phyloP scores from a whole-genome alignment of 2,888 invertebrate genomes.

The Troides aeacus region DNA sequence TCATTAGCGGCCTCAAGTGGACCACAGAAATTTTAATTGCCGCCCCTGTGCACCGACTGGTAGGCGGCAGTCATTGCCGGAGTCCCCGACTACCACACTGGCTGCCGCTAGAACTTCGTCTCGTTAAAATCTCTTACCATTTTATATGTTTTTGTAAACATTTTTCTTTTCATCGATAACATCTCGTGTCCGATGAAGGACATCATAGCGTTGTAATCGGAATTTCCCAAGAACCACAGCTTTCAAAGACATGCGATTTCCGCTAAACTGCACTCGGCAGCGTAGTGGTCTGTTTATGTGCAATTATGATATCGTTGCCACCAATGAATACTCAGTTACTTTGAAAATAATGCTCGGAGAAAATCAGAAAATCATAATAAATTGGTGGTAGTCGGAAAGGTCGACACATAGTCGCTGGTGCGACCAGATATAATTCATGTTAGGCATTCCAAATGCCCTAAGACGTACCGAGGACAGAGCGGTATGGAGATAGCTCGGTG shows the following conservation, averaged over 20 bases:
- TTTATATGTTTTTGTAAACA: not conserved
- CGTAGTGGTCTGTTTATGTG: not conserved
- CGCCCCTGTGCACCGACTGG: conserved; percentile 38
- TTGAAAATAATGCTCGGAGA: no score
- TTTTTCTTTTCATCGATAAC: not conserved
- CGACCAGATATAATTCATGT: no score
- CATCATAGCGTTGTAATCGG: not conserved
- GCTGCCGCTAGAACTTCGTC: not conserved
- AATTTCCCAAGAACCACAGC: not conserved
- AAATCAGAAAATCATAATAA: no score
- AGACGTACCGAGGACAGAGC: no score
- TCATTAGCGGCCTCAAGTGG: conserved; percentile 64
- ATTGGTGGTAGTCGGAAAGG: no score
- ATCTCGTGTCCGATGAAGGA: not conserved
- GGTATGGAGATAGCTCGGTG: no score
- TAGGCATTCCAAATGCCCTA: no score
- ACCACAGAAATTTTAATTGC: conserved; percentile 64
- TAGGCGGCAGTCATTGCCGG: not conserved
- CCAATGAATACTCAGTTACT: no score
- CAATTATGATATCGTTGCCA: not conserved
- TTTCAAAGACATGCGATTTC: no score
- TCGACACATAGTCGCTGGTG: no score
- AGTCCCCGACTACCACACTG: not conserved
- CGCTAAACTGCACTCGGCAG: not conserved
- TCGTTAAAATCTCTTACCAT: conserved; percentile 10